Evolutionary conservation across 1,140 invertebrate species (phyloP), one percentile per base, ranked within the genome.

Genomic region (Pogonomyrmex barbatus): DNA sequence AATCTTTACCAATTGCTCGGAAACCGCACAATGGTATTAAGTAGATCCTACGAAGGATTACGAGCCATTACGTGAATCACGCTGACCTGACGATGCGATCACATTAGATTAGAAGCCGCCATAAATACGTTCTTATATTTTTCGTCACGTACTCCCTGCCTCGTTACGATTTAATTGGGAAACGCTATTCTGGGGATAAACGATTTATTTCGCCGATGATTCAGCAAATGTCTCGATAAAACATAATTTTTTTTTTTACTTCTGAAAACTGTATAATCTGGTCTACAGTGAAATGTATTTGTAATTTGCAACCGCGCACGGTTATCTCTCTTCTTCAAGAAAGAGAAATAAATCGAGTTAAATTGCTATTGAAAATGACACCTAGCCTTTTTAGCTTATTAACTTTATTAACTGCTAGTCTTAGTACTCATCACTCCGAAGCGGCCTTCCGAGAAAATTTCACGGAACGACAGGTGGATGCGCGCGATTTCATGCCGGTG

Each of bases 111-210:
- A 67, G 63, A 65, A 70, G 30, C 36, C 14, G 42, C n/a, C 30
- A 60, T 90, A 91, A 91, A 86, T 71, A 75, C 71, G 62, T 50
- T 24, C 65, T 50, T 62, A 84, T 89, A 93, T 93, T 93, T 89
- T 86, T 71, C 67, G 86, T 92, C 93, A 93, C 92, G 93, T 62
- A 83, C 17, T n/a, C 30, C 39, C 12, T 33, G 24, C 33, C 8
- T 47, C 65, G 14, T 24, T 36, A 3, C 10, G 42, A 82, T 39
- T n/a, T n/a, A 73, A 82, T 73, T 30, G 17, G 54, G 1, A 73
- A 39, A 36, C 30, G 54, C 12, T 36, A 39, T 67, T 12, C 14
- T 30, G 14, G 17, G 36, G 6, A 47, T 14, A 56, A 42, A 58
- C 24, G n/a, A 30, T 70, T 47, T 56, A 47, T 82, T 50, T 24